phyloP scores from a whole-genome alignment of 1,140 invertebrate species.

The Micrasema minimum region DNA sequence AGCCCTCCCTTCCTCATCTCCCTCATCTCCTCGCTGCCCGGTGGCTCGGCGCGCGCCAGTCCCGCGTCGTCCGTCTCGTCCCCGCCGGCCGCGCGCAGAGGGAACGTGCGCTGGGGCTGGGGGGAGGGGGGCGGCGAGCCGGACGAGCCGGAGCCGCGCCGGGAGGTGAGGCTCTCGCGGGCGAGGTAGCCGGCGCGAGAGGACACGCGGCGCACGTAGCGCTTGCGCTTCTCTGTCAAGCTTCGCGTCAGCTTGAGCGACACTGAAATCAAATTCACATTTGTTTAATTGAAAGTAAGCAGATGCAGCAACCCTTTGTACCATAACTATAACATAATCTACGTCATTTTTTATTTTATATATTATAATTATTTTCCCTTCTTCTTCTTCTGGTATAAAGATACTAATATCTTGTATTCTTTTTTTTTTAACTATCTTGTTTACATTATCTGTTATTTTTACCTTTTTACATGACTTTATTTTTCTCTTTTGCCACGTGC shows the following conservation, averaged over 20 bases:
- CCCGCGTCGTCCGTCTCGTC: background rate
- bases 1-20: conserved; percentile 61
- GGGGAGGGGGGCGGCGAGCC: conserved; percentile 54
- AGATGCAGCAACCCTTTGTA: no score
- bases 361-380: no score
- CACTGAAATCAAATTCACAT: no score
- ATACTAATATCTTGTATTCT: no score
- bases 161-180: background rate
- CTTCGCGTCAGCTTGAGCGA: conserved; percentile 64
- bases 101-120: conserved; percentile 36
- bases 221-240: conserved; percentile 71
- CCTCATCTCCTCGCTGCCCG: conserved; percentile 60
- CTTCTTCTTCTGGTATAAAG: no score
- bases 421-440: no score
- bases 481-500: no score
- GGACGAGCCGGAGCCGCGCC: background rate
- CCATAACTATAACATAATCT: no score
- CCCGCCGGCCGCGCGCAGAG: background rate
- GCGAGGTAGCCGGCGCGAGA: conserved; percentile 57
- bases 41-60: conserved; percentile 51
- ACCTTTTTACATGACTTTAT: no score
- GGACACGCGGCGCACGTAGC: conserved; percentile 70
- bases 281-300: no score
- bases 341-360: no score
- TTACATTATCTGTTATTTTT: no score